Evolutionary conservation across 2,113 vertebrate species (phyloP).

Genomic region (Xiphias gladius): DNA sequence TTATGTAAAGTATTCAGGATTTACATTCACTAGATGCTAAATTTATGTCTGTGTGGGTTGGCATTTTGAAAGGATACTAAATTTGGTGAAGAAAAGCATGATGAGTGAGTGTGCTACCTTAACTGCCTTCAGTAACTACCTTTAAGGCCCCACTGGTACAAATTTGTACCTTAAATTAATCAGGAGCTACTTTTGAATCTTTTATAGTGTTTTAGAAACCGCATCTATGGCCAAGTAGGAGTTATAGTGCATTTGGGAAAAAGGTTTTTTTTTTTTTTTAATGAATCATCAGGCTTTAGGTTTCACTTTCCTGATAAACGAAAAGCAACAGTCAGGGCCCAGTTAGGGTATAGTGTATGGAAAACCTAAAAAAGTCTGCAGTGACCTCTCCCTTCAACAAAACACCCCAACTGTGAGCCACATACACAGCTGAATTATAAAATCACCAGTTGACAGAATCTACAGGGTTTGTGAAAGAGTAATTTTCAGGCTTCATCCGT

Average conservation of each 20-base stretch:
- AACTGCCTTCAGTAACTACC: neutral
- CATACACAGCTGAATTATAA: neutral
- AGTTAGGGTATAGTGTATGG: neutral
- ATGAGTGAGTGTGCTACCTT: neutral
- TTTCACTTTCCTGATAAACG: constrained; percentile 62
- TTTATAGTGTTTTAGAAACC: neutral
- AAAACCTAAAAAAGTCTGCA: too few relatives aligned
- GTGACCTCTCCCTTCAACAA: neutral
- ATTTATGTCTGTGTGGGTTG: neutral
- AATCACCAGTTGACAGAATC: too few relatives aligned
- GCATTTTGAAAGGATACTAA: neutral
- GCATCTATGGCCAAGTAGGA: neutral
- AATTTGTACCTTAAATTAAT: neutral
- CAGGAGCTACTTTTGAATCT: neutral
- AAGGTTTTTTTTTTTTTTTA: neutral
- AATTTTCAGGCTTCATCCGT: neutral
- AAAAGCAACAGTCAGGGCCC: constrained; percentile 31
- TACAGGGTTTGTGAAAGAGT: neutral
- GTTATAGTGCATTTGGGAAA: neutral
- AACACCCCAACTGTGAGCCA: neutral
- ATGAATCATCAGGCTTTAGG: neutral
- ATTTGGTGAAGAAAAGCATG: neutral
- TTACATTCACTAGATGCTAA: neutral
- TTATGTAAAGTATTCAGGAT: neutral
- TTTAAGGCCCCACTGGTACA: neutral